phyloP scores from a whole-genome alignment of 2,888 invertebrate species.

The Eupithecia exiguata region DNA sequence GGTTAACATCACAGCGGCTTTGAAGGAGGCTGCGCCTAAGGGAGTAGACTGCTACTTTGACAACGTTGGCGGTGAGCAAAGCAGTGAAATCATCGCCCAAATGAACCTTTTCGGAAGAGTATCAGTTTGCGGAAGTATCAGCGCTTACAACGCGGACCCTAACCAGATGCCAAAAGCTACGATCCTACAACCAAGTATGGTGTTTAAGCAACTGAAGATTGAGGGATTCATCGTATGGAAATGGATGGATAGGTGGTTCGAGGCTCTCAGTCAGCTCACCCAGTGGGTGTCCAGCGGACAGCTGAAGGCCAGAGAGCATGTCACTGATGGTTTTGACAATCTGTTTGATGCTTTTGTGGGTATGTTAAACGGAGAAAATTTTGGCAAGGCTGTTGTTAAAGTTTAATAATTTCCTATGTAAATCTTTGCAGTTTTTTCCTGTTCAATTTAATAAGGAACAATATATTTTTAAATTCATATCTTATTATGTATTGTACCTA shows the following conservation, averaged over 20 bases:
- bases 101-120: slow-evolving; percentile 86
- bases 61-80: slow-evolving; percentile 88
- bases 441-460: too few relatives aligned
- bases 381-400: too few relatives aligned
- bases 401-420: too few relatives aligned
- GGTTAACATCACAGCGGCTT: slow-evolving; percentile 75
- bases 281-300: slow-evolving; percentile 87
- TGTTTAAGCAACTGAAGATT: slow-evolving; percentile 75
- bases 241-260: slow-evolving; percentile 82
- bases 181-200: slow-evolving; percentile 80
- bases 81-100: slow-evolving; percentile 81
- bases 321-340: slow-evolving; percentile 88
- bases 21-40: slow-evolving; percentile 86
- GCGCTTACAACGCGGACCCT: slow-evolving; percentile 60
- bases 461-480: too few relatives aligned
- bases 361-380: too few relatives aligned
- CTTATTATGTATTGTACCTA: too few relatives aligned
- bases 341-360: too few relatives aligned
- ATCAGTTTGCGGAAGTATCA: slow-evolving; percentile 76
- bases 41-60: slow-evolving; percentile 91
- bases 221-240: slow-evolving; percentile 84
- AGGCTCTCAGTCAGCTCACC: slow-evolving; percentile 83
- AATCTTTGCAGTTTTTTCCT: too few relatives aligned
- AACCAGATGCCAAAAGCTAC: slow-evolving; percentile 47
- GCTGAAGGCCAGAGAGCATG: slow-evolving; percentile 85